Conservation (phyloP, 1,140 invertebrate genomes). For the Pinna nobilis region DNA sequence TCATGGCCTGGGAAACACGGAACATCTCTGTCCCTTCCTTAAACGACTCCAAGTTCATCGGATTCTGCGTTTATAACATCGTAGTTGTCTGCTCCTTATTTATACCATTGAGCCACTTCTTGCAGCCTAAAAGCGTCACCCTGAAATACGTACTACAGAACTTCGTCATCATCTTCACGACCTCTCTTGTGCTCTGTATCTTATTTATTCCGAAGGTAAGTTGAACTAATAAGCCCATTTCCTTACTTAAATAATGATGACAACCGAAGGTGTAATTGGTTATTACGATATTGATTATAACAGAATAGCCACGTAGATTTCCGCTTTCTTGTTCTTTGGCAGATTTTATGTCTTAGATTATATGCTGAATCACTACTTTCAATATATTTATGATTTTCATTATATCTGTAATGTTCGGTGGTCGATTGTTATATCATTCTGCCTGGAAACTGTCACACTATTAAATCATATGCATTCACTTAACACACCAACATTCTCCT, state of each 20-base stretch:
- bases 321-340: too few species aligned
- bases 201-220: constrained; percentile 87
- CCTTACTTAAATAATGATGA: background rate
- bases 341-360: too few species aligned
- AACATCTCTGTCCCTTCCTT: constrained; percentile 55
- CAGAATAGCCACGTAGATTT: too few species aligned
- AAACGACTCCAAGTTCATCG: constrained; percentile 55
- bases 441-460: too few species aligned
- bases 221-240: background rate
- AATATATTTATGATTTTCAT: too few species aligned
- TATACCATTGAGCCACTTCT: constrained; percentile 86
- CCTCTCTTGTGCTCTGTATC: constrained; percentile 87
- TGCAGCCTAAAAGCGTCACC: constrained; percentile 87
- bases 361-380: too few species aligned
- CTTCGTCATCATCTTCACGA: constrained; percentile 87
- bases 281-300: too few species aligned
- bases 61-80: constrained; percentile 79
- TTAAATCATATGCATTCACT: too few species aligned
- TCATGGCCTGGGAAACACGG: constrained; percentile 56
- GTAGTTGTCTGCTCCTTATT: constrained; percentile 89
- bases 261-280: too few species aligned
- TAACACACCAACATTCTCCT: too few species aligned
- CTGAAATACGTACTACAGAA: constrained; percentile 89
- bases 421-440: too few species aligned
- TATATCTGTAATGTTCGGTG: too few species aligned